These are phyloP conservation scores for Mellivora capensis DNA, from an alignment of 2,113 vertebrate genomes.

Conservation along the genomic window DNA sequence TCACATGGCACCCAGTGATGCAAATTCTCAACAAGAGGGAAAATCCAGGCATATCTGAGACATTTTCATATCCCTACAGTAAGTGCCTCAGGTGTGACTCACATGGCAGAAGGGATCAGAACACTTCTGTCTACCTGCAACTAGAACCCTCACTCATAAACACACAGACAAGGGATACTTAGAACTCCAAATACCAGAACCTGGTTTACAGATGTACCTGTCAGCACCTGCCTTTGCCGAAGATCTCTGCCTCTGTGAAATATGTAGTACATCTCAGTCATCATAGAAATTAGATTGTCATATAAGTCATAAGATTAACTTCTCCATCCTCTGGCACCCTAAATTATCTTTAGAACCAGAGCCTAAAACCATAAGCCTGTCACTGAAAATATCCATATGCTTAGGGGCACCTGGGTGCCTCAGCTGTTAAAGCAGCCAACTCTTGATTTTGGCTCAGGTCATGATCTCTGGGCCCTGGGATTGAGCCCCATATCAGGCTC, in stretches of 20 bases:
- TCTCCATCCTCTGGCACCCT: neutral
- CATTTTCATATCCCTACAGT: neutral
- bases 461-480: neutral
- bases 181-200: neutral
- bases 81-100: neutral
- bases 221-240: neutral
- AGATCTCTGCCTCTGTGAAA: neutral
- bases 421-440: neutral
- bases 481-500: neutral
- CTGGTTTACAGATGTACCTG: neutral
- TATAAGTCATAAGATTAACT: neutral
- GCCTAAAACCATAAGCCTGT: neutral
- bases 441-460: neutral
- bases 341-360: neutral
- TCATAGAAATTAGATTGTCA: neutral
- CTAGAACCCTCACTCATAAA: neutral
- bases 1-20: neutral
- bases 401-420: neutral
- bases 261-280: neutral
- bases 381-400: neutral
- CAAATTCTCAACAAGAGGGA: neutral
- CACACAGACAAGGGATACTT: neutral
- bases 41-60: neutral
- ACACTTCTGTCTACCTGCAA: neutral
- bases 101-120: neutral